A percentile compares a stretch with the other conserved stretches of the same genome.
These are phyloP conservation scores for Achroia grisella DNA, from an alignment of 1,140 invertebrate species.

Conservation along the genomic window DNA sequence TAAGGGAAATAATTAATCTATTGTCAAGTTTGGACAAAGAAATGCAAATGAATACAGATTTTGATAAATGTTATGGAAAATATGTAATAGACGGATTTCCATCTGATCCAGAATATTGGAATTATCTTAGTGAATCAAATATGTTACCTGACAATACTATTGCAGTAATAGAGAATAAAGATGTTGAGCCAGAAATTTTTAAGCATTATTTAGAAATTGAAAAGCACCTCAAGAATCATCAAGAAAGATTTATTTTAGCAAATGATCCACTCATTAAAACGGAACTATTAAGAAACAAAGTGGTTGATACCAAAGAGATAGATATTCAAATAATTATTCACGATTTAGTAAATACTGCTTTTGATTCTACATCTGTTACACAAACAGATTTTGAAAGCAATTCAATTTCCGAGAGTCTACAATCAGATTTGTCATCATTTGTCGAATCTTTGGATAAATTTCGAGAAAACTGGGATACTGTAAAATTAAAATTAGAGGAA, in stretches of 20 bases:
- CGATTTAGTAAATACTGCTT: constrained; percentile 17
- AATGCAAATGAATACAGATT: constrained; percentile 22
- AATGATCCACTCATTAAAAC: constrained; percentile 46
- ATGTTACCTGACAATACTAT: constrained; percentile 72
- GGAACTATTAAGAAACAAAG: constrained; percentile 24
- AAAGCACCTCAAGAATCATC: constrained; percentile 38
- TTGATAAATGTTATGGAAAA: constrained; percentile 51
- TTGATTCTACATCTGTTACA: neutral
- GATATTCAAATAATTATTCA: constrained; percentile 31
- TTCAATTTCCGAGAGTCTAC: no score
- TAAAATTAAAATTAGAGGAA: constrained; percentile 57
- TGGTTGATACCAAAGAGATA: constrained; percentile 7
- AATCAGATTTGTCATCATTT: constrained; percentile 14
- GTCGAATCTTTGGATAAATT: constrained; percentile 52
- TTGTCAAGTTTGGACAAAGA: constrained; percentile 54
- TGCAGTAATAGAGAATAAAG: constrained; percentile 66
- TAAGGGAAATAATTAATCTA: constrained; percentile 47
- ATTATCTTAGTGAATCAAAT: constrained; percentile 49
- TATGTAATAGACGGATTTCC: constrained; percentile 76
- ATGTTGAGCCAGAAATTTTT: constrained; percentile 51
- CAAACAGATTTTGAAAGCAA: neutral
- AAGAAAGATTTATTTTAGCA: constrained; percentile 34
- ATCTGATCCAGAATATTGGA: constrained; percentile 63
- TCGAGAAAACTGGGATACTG: constrained; percentile 46
- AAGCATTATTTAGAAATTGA: constrained; percentile 37